Evolutionary conservation across 2,113 vertebrate genomes (phyloP), one percentile per base, ranked within the genome.

Genomic region (Marmota flaviventris): DNA sequence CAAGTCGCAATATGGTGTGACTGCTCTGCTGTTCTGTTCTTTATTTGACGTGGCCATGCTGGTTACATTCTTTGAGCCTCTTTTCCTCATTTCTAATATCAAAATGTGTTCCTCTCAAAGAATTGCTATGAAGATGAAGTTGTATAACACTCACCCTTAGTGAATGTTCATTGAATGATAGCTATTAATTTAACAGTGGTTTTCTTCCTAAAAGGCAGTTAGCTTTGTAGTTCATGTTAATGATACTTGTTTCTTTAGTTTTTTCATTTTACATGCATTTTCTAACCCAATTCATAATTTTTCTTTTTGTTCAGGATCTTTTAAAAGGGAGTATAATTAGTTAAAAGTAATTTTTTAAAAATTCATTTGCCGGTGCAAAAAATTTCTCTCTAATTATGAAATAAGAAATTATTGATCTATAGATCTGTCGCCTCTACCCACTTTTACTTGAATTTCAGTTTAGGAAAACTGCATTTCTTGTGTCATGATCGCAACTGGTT

Each of bases 211-310:
- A 73, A 63, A 51, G 13, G 9, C n/a, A 48, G 58, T 95, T 87
- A 75, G 37, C 67, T 22, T 67, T 69, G n/a, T 34, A 56, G n/a
- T 87, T 56, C 8, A 27, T 65, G 39, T 51, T 48, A 92, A 56
- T 95, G n/a, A n/a, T 56, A 82, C 8, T 29, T 86, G 9, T 45
- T 86, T 75, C 10, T 65, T 78, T 58, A 13, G 56, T 93, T 45
- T 72, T 75, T 89, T 79, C 3, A 56, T 90, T 67, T 95, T 27
- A 79, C 73, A 61, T 87, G 51, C 7, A 51, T 91, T 86, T 86
- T 58, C 3, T 69, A 70, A 69, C 45, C 5, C 45, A 85, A 22
- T 24, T 53, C 27, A 87, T 65, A 56, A 32, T 73, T 10, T 20
- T 92, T 91, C 51, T 42, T 73, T 91, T 91, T 76, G 27, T 13